These are phyloP conservation scores for Mungos mungo DNA, from an alignment of 2,113 vertebrate species.

Conservation along the genomic window DNA sequence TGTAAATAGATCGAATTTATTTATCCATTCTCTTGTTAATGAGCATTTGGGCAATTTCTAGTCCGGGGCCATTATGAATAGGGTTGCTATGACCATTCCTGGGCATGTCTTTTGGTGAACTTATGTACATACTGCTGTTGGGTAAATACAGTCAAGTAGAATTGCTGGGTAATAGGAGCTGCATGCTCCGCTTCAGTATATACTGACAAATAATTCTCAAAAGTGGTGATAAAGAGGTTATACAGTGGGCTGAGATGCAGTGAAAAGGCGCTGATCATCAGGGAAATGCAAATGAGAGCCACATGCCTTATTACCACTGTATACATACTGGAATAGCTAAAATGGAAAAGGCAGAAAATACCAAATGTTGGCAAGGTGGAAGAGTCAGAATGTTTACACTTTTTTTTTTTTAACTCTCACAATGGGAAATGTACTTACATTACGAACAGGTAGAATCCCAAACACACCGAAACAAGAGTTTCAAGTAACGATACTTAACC, in stretches of 20 bases:
- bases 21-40: background rate
- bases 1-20: background rate
- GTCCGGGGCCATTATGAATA: background rate
- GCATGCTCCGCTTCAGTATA: background rate
- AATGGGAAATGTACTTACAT: background rate
- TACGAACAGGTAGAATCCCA: background rate
- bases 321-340: background rate
- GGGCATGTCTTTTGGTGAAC: background rate
- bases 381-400: background rate
- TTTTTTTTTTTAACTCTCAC: background rate
- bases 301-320: accelerated
- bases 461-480: background rate
- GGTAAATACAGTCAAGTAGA: background rate
- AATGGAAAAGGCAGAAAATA: background rate
- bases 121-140: background rate
- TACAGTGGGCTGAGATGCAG: background rate
- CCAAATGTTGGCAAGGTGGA: background rate
- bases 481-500: background rate
- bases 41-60: background rate
- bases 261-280: background rate
- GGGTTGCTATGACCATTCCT: background rate
- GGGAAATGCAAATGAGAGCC: background rate
- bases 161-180: background rate
- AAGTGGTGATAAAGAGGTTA: background rate
- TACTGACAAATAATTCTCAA: background rate